Percentiles rank a stretch among this genome's conserved stretches.
These are phyloP conservation scores for Premnoplex brunnescens DNA, from an alignment of 2,797 vertebrate genomes.

Conservation along the genomic window DNA sequence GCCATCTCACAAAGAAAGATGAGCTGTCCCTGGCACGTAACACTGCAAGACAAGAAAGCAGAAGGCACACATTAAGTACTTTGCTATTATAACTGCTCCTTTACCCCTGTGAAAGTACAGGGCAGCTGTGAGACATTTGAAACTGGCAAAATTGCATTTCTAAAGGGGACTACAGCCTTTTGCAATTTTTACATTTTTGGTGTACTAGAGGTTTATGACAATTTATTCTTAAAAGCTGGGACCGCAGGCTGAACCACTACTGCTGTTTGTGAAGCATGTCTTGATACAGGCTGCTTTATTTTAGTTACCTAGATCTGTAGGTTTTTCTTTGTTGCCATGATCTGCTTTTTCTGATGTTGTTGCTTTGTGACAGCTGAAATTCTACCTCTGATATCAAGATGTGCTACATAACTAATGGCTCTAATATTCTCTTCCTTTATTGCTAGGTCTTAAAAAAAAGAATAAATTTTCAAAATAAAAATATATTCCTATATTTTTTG, in stretches of 20 bases:
- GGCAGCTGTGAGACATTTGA: neutral
- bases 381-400: neutral
- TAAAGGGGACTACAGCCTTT: neutral
- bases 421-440: neutral
- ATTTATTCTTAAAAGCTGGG: neutral
- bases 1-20: neutral
- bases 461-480: neutral
- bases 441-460: neutral
- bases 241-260: fast-evolving
- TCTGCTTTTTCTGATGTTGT: neutral
- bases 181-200: neutral
- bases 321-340: neutral
- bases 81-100: neutral
- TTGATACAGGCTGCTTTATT: neutral
- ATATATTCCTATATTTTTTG: neutral
- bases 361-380: neutral
- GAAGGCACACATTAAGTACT: neutral
- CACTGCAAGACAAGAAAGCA: neutral
- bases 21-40: neutral
- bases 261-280: neutral
- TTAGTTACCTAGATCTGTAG: neutral
- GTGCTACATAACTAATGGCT: neutral
- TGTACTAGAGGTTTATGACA: neutral
- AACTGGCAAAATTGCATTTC: neutral
- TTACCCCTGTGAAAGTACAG: neutral